Base-by-base conservation (phyloP, 2,113 vertebrate genomes). In the Morone chrysops region DNA sequence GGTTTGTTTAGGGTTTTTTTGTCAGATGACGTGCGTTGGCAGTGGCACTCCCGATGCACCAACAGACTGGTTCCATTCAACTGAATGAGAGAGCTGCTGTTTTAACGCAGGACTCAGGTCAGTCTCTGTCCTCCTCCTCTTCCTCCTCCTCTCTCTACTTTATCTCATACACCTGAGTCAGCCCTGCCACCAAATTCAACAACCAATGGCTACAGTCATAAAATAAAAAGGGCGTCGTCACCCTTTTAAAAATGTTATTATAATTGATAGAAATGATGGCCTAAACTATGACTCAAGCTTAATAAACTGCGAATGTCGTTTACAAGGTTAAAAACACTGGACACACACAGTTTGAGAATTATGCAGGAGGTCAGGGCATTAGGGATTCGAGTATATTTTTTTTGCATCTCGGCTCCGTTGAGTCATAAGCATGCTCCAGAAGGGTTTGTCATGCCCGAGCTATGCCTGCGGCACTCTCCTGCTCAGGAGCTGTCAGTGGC, bases 401-500 rank as follows among this genome's bases (percentile, higher is more conserved):
- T 73, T 31, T 65, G 31, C 40, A 18, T 65, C 45, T 56, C 12
- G 0, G 70, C 78, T 76, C 73, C 22, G 75, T 67, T 84, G 89
- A 88, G 81, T 89, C 79, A 81, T 80, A 22, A 75, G 61, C 25
- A 4, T 40, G 68, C 81, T 87, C 82, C 85, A 88, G 88, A 85
- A 85, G 88, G 85, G 65, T 81, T 86, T 70, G 81, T 90, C 56
- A 82, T 76, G 78, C 61, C 83, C 36, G 10, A 85, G 76, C 88
- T 92, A 82, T 72, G 84, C 87, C 89, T 82, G 85, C 60, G 31
- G 78, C 85, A 36, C 47, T 81, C 70, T 57, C 48, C 79, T 60
- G 81, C 78, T 83, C 59, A 40, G 87, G 76, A 70, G 45, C 83
- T 80, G 91, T 84, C 81, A 87, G 84, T 22, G 18, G 75, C 77